Base-by-base conservation (phyloP, 2,888 invertebrate species). In the Strigamia transsilvanica region DNA sequence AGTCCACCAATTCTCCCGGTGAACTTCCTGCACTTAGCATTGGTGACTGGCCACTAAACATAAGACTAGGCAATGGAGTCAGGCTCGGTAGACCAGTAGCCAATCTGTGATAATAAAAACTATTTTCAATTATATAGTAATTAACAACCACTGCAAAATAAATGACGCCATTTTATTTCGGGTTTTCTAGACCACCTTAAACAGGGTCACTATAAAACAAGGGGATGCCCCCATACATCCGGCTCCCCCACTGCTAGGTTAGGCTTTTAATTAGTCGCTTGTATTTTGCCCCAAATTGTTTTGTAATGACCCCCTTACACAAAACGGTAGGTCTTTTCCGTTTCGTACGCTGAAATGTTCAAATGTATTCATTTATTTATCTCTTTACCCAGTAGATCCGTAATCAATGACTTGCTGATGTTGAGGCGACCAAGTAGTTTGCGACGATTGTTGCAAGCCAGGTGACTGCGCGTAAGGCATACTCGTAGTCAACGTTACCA, bases 401-500 rank as follows among this genome's bases (percentile, higher is more conserved):
- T 46, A 46, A 46, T 46, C 46, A n/a, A 46, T 46, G 46, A 46
- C n/a, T n/a, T 46, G 46, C n/a, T 46, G 46, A 46, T 46, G 46
- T 46, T 46, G 46, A 46, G 46, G 46, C 15, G 46, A 46, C 46
- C 46, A 46, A 46, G 46, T 46, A n/a, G 46, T 46, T n/a, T 46
- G 46, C 46, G 46, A 38, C 0, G 38, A 46, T 46, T 46, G 46
- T 46, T 46, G 46, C 46, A 46, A 5, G 12, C 46, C 46, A 13
- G 46, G 46, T 46, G 46, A 46, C 46, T 46, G 46, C 2, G 46
- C 15, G 46, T 46, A 46, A 12, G 46, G 46, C 46, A 46, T 46
- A n/a, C 46, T 46, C 12, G 46, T 46, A 46, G 46, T 46, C 12
- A 46, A 46, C 46, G 46, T 46, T 46, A 46, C 46, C 46, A 46